Percentiles rank a stretch among this genome's conserved stretches.
These are phyloP conservation scores for Sceloporus undulatus DNA, from an alignment of 2,113 vertebrate species.

Conservation along the genomic window DNA sequence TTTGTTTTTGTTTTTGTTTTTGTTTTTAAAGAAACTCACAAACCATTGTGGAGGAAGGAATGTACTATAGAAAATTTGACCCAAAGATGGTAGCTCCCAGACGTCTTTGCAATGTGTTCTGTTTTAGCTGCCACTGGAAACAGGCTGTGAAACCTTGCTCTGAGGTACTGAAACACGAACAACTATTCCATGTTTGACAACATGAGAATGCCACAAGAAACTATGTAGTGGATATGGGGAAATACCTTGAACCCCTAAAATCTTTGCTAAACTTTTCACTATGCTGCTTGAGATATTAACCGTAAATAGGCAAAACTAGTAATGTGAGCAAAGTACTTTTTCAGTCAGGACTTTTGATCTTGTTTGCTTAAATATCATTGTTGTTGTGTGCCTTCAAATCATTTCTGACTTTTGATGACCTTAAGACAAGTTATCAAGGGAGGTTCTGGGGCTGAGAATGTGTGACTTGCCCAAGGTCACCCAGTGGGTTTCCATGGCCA, in stretches of 20 bases:
- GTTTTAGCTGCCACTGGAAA: neutral
- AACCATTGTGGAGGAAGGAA: neutral
- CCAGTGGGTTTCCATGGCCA: too few species aligned
- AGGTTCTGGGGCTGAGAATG: too few species aligned
- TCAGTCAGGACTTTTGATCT: slow-evolving; percentile 10
- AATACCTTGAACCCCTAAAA: neutral
- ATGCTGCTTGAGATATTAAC: neutral
- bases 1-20: neutral
- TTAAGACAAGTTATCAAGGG: too few species aligned
- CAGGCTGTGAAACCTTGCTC: neutral
- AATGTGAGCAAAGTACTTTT: neutral
- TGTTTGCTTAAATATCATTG: too few species aligned
- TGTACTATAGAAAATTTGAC: neutral
- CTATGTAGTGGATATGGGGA: neutral
- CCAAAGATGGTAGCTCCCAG: neutral
- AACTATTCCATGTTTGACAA: neutral
- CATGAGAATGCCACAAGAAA: neutral
- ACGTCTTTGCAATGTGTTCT: neutral
- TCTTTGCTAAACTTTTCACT: neutral
- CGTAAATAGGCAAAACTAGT: neutral
- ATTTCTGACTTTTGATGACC: too few species aligned
- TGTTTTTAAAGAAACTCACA: neutral
- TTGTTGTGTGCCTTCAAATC: too few species aligned
- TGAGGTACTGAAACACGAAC: neutral
- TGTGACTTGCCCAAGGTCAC: too few species aligned